Percentiles rank a stretch among this genome's conserved stretches.
Evolutionary conservation across 2,888 invertebrate species (phyloP).

Genomic region (Graphium colonna): DNA sequence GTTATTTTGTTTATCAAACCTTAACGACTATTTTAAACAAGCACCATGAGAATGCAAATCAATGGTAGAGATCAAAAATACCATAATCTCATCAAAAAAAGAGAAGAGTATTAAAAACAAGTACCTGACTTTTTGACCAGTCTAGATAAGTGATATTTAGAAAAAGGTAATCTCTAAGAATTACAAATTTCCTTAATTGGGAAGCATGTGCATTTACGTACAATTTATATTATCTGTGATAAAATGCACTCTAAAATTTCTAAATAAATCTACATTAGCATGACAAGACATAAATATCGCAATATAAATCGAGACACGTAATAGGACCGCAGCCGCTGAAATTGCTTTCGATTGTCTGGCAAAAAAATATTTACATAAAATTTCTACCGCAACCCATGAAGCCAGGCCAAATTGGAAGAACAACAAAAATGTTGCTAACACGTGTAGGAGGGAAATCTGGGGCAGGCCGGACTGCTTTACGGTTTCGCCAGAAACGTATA

Average conservation of each 20-base stretch:
- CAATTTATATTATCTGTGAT: too few relatives aligned
- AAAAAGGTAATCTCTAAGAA: background rate
- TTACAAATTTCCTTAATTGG: too few relatives aligned
- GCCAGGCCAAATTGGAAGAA: slow-evolving; percentile 28
- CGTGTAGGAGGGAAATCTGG: slow-evolving; percentile 10
- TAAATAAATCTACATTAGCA: background rate
- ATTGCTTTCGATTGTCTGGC: slow-evolving; percentile 39
- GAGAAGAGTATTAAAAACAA: background rate
- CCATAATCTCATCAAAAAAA: too few relatives aligned
- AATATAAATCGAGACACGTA: slow-evolving; percentile 13
- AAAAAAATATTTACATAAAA: slow-evolving; percentile 50
- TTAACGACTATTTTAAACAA: too few relatives aligned
- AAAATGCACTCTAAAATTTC: too few relatives aligned
- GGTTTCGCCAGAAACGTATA: slow-evolving; percentile 17
- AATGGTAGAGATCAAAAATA: too few relatives aligned
- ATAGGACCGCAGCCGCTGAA: slow-evolving; percentile 29
- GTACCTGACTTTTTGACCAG: background rate
- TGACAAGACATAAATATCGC: slow-evolving; percentile 2
- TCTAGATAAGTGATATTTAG: too few relatives aligned
- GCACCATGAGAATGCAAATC: too few relatives aligned
- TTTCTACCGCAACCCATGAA: slow-evolving; percentile 34
- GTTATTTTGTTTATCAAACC: too few relatives aligned
- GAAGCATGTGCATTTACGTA: too few relatives aligned
- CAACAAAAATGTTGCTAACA: slow-evolving; percentile 21
- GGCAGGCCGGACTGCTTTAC: slow-evolving; percentile 15